Evolutionary conservation across 2,888 invertebrate genomes (phyloP).

Genomic region (Callimorpha dominula): DNA sequence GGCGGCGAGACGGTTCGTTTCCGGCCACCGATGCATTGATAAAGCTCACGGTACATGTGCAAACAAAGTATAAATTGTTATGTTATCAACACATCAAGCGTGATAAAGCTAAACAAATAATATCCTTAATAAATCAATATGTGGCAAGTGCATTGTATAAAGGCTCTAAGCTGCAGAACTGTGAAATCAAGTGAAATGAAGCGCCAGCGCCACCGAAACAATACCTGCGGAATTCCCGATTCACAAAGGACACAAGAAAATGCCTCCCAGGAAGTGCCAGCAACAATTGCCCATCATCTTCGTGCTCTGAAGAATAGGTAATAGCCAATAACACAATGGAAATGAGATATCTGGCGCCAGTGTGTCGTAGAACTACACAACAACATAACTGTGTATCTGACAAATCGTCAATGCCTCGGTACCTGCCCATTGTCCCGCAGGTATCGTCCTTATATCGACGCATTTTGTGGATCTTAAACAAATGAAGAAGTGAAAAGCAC

Average conservation of each 20-base stretch:
- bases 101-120: conserved; percentile 37
- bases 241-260: conserved; percentile 46
- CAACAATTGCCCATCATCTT: conserved; percentile 58
- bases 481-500: conserved; percentile 67
- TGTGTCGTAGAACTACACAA: conserved; percentile 65
- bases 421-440: conserved; percentile 73
- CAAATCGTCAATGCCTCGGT: conserved; percentile 63
- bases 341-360: conserved; percentile 77
- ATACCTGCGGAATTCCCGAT: conserved; percentile 40
- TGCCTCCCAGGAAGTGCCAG: conserved; percentile 60
- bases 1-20: conserved; percentile 72
- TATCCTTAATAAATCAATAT: conserved; percentile 17
- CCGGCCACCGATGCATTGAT: conserved; percentile 73
- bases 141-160: conserved; percentile 22
- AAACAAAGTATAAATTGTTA: conserved; percentile 59
- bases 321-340: conserved; percentile 64
- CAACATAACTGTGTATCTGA: conserved; percentile 75
- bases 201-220: conserved; percentile 52
- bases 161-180: conserved; percentile 26
- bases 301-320: conserved; percentile 57
- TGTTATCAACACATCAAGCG: conserved; percentile 44
- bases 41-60: conserved; percentile 66
- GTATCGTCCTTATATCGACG: conserved; percentile 61
- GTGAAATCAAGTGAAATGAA: conserved; percentile 41
- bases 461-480: conserved; percentile 61